These are phyloP conservation scores for Oceanites oceanicus DNA, from an alignment of 2,113 vertebrate genomes.

Conservation along the genomic window DNA sequence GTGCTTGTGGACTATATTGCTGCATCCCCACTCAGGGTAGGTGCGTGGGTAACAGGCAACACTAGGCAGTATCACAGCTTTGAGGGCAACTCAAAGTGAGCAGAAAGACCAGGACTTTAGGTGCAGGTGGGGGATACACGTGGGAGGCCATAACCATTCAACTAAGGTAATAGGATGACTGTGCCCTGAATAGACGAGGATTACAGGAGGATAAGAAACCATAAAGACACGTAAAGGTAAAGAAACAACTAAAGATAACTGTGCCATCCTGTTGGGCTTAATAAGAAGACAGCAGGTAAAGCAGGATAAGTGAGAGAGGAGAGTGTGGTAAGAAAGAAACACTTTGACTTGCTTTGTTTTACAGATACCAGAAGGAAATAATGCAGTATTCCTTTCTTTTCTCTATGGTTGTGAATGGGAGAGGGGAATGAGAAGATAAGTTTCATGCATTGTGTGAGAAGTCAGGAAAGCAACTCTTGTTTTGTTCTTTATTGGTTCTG, in stretches of 20 bases:
- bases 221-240: background rate
- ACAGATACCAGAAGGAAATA: background rate
- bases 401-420: background rate
- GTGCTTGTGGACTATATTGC: background rate
- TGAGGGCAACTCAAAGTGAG: background rate
- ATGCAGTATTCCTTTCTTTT: background rate
- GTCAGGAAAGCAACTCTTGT: background rate
- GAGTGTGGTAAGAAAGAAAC: background rate
- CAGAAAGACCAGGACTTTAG: background rate
- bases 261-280: background rate
- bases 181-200: background rate
- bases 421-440: background rate
- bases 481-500: background rate
- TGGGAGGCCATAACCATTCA: background rate
- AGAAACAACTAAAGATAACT: background rate
- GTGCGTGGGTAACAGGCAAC: background rate
- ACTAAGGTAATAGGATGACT: background rate
- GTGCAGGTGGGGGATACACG: background rate
- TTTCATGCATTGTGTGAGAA: background rate
- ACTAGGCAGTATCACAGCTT: background rate
- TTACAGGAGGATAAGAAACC: background rate
- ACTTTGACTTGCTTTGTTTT: background rate
- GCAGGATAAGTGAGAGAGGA: background rate
- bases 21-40: background rate
- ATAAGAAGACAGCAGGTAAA: background rate